phyloP scores from a whole-genome alignment of 2,113 vertebrate species.

The Vombatus ursinus region DNA sequence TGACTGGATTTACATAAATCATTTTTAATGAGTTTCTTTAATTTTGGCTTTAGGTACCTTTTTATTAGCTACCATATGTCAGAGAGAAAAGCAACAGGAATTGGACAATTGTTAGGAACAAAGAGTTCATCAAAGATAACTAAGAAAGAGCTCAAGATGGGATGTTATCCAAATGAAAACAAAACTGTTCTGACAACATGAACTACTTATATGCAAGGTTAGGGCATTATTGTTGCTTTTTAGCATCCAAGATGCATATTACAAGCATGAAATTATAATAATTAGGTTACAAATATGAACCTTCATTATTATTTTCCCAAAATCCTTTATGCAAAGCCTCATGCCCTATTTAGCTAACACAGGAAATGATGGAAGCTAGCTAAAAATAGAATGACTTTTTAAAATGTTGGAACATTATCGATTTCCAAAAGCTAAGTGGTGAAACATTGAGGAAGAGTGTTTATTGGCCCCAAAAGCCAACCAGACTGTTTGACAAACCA shows the following conservation, averaged over 20 bases:
- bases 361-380: constrained; percentile 3
- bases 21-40: background rate
- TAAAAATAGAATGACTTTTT: constrained; percentile 21
- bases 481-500: background rate
- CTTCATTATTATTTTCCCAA: constrained; percentile 1
- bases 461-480: constrained; percentile 35
- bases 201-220: background rate
- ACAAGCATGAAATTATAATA: constrained; percentile 47
- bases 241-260: constrained; percentile 1
- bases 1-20: background rate
- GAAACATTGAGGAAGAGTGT: background rate
- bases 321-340: constrained; percentile 36
- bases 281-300: background rate
- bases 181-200: background rate
- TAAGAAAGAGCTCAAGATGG: background rate
- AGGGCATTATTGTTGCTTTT: constrained; percentile 26
- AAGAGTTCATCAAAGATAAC: background rate
- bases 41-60: constrained; percentile 25
- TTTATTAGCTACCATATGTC: constrained; percentile 3
- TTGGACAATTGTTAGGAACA: background rate
- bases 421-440: background rate
- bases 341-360: background rate
- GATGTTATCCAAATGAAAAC: constrained; percentile 9
- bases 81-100: background rate
- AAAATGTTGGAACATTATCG: background rate